Percentiles rank a stretch among this genome's conserved stretches.
These are phyloP conservation scores for Escarpia spicata DNA, from an alignment of 2,888 invertebrate species.

Conservation along the genomic window DNA sequence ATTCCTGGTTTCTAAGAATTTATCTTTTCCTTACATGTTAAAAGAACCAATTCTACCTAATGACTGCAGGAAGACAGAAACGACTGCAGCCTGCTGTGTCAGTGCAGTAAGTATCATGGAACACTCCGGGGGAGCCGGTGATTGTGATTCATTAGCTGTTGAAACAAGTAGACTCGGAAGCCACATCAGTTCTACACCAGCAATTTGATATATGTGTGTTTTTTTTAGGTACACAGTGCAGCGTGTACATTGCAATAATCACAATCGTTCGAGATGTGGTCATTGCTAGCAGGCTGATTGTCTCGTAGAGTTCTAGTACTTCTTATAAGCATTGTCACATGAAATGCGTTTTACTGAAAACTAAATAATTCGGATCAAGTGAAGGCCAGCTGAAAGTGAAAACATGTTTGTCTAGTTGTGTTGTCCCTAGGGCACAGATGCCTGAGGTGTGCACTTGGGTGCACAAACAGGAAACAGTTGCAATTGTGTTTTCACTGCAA, in stretches of 20 bases:
- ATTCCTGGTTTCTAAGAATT: too few species aligned
- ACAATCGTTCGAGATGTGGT: neutral
- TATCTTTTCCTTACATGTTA: too few species aligned
- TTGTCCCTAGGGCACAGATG: neutral
- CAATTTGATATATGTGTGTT: neutral
- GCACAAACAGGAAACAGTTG: neutral
- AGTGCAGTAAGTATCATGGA: neutral
- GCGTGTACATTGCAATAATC: neutral
- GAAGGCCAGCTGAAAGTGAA: neutral
- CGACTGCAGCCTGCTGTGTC: neutral
- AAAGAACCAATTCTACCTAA: too few species aligned
- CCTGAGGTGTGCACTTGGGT: neutral
- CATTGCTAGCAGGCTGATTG: neutral
- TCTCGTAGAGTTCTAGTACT: neutral
- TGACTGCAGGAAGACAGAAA: neutral
- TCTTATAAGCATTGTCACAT: neutral
- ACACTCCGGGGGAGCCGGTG: too few species aligned
- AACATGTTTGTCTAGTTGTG: neutral
- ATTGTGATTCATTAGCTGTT: slow-evolving; percentile 5
- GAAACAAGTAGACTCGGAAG: neutral
- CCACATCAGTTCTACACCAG: neutral
- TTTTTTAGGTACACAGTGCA: neutral
- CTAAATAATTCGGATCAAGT: neutral
- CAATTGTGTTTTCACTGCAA: neutral
- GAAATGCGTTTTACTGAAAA: neutral